These are phyloP conservation scores for Harpagifer antarcticus DNA, from an alignment of 2,797 vertebrate species.

Conservation along the genomic window DNA sequence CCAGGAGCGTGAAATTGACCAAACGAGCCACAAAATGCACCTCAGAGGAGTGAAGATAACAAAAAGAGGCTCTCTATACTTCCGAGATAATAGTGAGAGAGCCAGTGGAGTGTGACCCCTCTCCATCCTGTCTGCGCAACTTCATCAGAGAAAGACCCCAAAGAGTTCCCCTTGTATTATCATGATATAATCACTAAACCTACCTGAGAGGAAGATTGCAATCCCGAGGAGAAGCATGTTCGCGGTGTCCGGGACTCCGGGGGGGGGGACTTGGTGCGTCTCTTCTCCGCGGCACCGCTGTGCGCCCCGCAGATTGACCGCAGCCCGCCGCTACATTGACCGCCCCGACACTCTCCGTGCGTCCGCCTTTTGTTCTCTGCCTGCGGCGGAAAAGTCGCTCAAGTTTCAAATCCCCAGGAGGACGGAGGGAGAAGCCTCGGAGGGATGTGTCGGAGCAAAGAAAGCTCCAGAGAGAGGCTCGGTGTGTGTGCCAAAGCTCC, in stretches of 20 bases:
- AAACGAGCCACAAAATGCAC: constrained; percentile 4
- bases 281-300: constrained; percentile 51
- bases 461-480: constrained; percentile 11
- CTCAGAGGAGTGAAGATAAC: not conserved
- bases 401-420: constrained; percentile 52
- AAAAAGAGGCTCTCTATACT: not conserved
- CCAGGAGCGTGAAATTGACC: constrained; percentile 36
- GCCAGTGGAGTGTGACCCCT: constrained; percentile 6
- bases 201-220: constrained; percentile 78
- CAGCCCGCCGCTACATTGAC: constrained; percentile 59
- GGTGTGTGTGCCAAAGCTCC: constrained; percentile 28
- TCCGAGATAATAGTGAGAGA: not conserved
- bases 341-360: constrained; percentile 9
- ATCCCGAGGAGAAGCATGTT: constrained; percentile 77
- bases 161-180: not conserved
- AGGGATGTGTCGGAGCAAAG: constrained; percentile 31
- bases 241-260: constrained; percentile 33
- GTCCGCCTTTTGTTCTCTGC: constrained; percentile 13
- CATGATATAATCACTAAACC: not conserved
- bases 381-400: constrained; percentile 39
- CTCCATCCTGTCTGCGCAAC: constrained; percentile 4
- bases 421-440: constrained; percentile 15
- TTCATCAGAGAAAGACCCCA: constrained; percentile 31
- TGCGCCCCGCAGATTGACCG: constrained; percentile 57
- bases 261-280: constrained; percentile 46